phyloP scores from a whole-genome alignment of 2,797 vertebrate genomes.

The Fistularia commersonii region DNA sequence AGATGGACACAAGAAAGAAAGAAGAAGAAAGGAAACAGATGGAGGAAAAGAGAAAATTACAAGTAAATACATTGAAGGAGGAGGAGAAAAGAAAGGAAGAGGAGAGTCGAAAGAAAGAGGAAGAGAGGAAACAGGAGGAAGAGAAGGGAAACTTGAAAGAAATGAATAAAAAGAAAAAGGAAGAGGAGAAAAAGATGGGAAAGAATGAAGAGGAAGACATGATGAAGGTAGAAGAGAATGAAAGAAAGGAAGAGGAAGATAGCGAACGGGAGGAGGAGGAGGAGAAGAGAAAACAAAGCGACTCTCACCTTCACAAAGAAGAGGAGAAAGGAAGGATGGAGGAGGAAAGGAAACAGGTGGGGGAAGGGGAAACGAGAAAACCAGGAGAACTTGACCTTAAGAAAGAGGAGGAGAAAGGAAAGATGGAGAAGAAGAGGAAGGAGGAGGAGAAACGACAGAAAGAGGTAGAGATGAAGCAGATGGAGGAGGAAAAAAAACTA shows the following conservation, averaged over 20 bases:
- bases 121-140: constrained; percentile 1
- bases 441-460: not conserved
- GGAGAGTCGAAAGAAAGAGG: constrained; percentile 27
- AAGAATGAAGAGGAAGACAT: constrained; percentile 5
- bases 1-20: not conserved
- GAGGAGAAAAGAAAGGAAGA: not conserved
- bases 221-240: not conserved
- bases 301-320: not conserved
- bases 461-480: not conserved
- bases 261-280: not conserved
- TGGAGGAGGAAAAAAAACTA: not conserved
- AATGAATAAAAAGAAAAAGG: not conserved
- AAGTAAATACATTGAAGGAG: not conserved
- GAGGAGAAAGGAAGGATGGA: constrained; percentile 1
- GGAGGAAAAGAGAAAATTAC: not conserved
- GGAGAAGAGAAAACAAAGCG: not conserved
- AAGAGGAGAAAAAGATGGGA: not conserved
- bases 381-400: not conserved
- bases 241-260: not conserved
- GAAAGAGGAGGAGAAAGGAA: not conserved
- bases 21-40: constrained; percentile 2
- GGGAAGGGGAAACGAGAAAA: not conserved
- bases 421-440: not conserved
- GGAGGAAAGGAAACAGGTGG: not conserved
- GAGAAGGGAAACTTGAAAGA: not conserved